phyloP scores from a whole-genome alignment of 2,113 vertebrate species.

The Cephalopterus ornatus region DNA sequence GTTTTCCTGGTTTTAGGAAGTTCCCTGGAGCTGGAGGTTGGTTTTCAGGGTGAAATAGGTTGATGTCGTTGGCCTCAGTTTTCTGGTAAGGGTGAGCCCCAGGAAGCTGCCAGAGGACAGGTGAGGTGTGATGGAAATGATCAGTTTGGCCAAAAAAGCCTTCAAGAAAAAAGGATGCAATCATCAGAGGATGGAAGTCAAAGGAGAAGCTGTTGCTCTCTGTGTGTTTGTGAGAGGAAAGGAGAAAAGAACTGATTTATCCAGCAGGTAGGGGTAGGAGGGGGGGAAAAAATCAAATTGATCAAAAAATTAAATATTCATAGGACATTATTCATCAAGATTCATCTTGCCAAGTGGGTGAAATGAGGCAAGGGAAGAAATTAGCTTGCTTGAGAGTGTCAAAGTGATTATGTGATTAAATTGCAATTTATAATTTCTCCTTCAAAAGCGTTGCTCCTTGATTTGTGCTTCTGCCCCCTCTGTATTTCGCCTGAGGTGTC shows the following conservation, averaged over 20 bases:
- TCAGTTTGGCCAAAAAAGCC: neutral
- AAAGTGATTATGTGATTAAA: conserved; percentile 87
- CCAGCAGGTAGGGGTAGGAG: conserved; percentile 69
- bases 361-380: conserved; percentile 85
- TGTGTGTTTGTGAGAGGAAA: neutral
- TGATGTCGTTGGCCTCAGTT: accelerated
- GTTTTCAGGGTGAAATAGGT: neutral
- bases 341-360: conserved; percentile 81
- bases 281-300: conserved; percentile 71
- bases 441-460: conserved; percentile 75
- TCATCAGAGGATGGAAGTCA: neutral
- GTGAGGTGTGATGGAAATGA: neutral
- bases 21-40: accelerated
- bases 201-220: neutral
- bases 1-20: neutral
- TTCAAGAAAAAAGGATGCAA: neutral
- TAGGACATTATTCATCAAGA: conserved; percentile 84
- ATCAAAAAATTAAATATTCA: conserved; percentile 85
- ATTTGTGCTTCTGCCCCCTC: conserved; percentile 72
- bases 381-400: conserved; percentile 86
- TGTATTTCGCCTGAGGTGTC: neutral
- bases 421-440: conserved; percentile 84
- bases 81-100: neutral
- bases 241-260: conserved; percentile 41
- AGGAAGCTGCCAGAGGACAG: neutral